Base-by-base conservation (phyloP, 2,797 vertebrate species). In the Peromyscus aztecus region DNA sequence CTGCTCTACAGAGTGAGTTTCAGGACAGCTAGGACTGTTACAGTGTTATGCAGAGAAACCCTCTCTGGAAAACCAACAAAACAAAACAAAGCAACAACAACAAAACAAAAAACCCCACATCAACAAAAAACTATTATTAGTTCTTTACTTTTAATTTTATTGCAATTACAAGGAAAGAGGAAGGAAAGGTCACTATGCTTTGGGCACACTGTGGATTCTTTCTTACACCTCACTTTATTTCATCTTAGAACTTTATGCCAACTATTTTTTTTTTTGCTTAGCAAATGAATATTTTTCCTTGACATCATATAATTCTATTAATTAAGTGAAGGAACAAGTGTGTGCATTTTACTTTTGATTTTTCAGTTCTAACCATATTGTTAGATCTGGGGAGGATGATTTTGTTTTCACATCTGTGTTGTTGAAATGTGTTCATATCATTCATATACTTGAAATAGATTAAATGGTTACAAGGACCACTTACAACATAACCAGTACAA, bases 111-210 rank as follows among this genome's bases (percentile, higher is more conserved):
- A n/a, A 17, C 2, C 34, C 3, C n/a, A 37, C 17, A 73, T 24
- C 10, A 40, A 40, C 21, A 71, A 81, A 73, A 96, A 75, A 7
- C 5, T 69, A 29, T 86, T 55, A 89, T 82, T 88, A 1, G 12
- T 84, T 83, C 14, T 85, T 16, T 91, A 94, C 65, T 63, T 92
- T 90, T 91, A 89, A 57, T 59, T 37, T 91, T 10, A 90, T 87
- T 34, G n/a, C 13, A 80, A 16, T 71, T 89, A 88, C 0, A 9
- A 90, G 6, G 43, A 90, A 19, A 73, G 49, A 77, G 14, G 3
- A 14, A 52, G 6, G 52, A 91, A 29, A 89, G 10, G 3, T 34
- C 89, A 86, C 27, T 17, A 9, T 37, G 0, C 0, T 23, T 75
- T 11, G 57, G 40, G 46, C 0, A 6, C 49, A 13, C 61, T 27